Evolutionary conservation across 2,888 invertebrate genomes (phyloP), one percentile per base, ranked within the genome.

Genomic region (Lepidocyrtoides sp.): DNA sequence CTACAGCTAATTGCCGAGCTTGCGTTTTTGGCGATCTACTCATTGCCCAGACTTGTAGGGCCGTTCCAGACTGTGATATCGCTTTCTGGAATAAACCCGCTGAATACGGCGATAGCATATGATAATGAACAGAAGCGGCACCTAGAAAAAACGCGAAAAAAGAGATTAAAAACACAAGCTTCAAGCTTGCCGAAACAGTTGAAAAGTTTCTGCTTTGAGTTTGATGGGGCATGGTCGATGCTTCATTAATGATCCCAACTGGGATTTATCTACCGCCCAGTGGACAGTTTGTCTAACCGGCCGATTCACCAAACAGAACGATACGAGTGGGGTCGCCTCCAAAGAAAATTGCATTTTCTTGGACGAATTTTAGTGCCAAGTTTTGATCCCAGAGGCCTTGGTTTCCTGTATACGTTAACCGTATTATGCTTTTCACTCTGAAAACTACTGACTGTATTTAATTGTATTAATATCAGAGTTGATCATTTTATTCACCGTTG

Each of bases 21-120:
- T 93, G 93, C 8, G 72, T 84, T 44, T 20, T 17, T 14, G 93
- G 93, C 14, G 87, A 66, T 54, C 41, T 86, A n/a, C 91, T 93
- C 17, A 89, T 32, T 1, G 92, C 92, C 93, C 93, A 92, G 3
- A 90, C 85, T 54, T 93, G 84, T 1, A 93, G 32, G 1, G 92
- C 91, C 14, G 91, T 89, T 23, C 92, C 93, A 86, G 86, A 86
- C 57, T 92, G 91, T 1, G 91, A 91, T 0, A 93, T 72, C 8
- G 91, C 93, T 72, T 48, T 69, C 8, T 89, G 75, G 44, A 92
- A 92, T 14, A 92, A 60, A 63, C 91, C 91, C 54, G 81, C 81
- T 5, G 91, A 91, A 20, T 63, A 41, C 12, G 86, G 86, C 1
- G 91, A 91, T 0, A 91, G 63, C 66, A 91, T 91, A 12, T 88